phyloP scores from a whole-genome alignment of 2,888 invertebrate genomes.

The Geophilus truncorum region DNA sequence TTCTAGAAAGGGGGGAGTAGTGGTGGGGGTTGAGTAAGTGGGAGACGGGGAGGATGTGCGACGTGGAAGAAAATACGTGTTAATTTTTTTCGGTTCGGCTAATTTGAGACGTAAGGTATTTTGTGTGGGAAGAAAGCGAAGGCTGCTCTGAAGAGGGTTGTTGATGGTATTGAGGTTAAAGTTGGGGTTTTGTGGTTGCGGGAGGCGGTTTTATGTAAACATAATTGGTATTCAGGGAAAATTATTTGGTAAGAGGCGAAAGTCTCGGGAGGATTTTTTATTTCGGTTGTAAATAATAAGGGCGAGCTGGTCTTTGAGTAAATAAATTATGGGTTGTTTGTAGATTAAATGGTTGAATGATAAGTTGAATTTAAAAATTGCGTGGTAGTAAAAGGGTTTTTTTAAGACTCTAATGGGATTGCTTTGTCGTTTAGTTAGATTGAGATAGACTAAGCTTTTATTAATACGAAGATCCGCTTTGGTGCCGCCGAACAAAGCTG shows the following conservation, averaged over 20 bases:
- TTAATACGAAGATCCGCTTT: no score
- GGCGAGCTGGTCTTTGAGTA: background rate
- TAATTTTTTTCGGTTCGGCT: background rate
- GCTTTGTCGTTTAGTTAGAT: no score
- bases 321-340: background rate
- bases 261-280: background rate
- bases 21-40: background rate
- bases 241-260: background rate
- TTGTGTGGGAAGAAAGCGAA: background rate
- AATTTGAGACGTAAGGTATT: background rate
- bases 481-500: no score
- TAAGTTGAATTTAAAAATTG: background rate
- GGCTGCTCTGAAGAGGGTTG: background rate
- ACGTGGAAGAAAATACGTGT: background rate
- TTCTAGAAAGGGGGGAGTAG: background rate
- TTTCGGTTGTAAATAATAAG: background rate
- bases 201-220: constrained; percentile 3
- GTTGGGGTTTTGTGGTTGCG: constrained; percentile 4
- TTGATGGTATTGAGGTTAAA: constrained; percentile 22
- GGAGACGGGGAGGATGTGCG: background rate
- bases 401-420: no score
- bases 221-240: background rate
- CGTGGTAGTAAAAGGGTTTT: background rate
- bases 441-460: no score
- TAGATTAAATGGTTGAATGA: no score